These are phyloP conservation scores for Phytoseiulus persimilis DNA, from an alignment of 2,888 invertebrate species.

Conservation along the genomic window DNA sequence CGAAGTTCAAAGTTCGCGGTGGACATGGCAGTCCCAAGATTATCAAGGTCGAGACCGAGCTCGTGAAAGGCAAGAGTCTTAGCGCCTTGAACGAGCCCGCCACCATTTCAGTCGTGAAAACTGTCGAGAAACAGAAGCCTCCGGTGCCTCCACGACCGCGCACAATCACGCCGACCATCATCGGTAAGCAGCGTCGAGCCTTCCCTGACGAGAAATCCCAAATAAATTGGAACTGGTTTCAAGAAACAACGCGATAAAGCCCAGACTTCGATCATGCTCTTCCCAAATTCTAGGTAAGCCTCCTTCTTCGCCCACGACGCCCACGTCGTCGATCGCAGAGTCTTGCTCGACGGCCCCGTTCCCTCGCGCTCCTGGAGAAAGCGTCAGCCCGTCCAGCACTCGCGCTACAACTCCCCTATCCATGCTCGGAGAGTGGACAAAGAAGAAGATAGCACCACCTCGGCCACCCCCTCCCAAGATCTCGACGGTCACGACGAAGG, in stretches of 20 bases:
- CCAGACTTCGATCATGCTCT: too few species aligned
- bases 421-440: not conserved
- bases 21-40: not conserved
- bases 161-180: constrained; percentile 9
- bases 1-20: not conserved
- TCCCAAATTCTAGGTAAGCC: not conserved
- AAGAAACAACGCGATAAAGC: too few species aligned
- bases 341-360: not conserved
- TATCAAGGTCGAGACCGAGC: constrained; percentile 14
- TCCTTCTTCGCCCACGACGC: constrained; percentile 26
- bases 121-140: constrained; percentile 30
- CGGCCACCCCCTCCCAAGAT: constrained; percentile 23
- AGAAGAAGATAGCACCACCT: not conserved
- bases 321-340: not conserved
- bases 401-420: constrained; percentile 16
- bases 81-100: constrained; percentile 23
- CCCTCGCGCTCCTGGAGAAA: not conserved
- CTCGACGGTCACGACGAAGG: constrained; percentile 16
- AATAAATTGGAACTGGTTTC: too few species aligned
- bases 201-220: too few species aligned
- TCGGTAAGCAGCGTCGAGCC: not conserved
- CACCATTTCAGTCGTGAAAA: constrained; percentile 10
- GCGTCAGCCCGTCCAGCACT: not conserved
- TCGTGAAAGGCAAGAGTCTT: constrained; percentile 11
- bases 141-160: constrained; percentile 11